These are phyloP conservation scores for Myopa tessellatipennis DNA, from an alignment of 2,888 invertebrate genomes.

Conservation along the genomic window DNA sequence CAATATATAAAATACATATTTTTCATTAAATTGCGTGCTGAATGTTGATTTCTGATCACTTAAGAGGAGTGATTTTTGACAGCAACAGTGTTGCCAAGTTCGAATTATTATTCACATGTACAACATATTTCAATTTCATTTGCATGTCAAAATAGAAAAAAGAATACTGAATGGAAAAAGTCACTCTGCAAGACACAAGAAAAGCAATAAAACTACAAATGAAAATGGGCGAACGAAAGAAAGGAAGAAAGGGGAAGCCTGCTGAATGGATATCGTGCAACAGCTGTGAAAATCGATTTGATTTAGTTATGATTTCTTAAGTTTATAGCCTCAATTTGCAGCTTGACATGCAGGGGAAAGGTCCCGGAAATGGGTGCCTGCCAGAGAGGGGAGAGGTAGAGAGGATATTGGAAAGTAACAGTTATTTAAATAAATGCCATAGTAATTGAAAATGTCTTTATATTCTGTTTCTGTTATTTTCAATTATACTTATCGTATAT, in stretches of 20 bases:
- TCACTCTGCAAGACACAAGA: neutral
- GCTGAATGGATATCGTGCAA: too few species aligned
- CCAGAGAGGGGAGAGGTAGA: too few species aligned
- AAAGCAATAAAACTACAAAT: neutral
- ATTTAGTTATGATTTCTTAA: neutral
- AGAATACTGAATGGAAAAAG: neutral
- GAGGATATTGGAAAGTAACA: neutral
- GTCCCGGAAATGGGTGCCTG: neutral
- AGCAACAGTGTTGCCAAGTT: conserved; percentile 45
- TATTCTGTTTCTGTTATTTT: too few species aligned
- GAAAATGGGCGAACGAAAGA: neutral
- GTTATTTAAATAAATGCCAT: conserved; percentile 18
- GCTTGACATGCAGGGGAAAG: neutral
- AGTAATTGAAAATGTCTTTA: neutral
- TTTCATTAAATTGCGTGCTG: conserved; percentile 57
- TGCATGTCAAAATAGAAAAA: conserved; percentile 39
- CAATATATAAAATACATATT: too few species aligned
- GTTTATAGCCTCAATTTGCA: too few species aligned
- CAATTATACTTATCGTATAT: conserved; percentile 1
- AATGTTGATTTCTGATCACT: conserved; percentile 54
- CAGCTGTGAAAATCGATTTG: conserved; percentile 21
- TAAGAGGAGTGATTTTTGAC: conserved; percentile 49
- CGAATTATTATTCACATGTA: neutral
- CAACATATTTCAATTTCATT: neutral
- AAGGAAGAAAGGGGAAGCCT: neutral